Evolutionary conservation across 2,797 vertebrate genomes (phyloP), one percentile per base, ranked within the genome.

Genomic region (Halcyon smyrnensis): DNA sequence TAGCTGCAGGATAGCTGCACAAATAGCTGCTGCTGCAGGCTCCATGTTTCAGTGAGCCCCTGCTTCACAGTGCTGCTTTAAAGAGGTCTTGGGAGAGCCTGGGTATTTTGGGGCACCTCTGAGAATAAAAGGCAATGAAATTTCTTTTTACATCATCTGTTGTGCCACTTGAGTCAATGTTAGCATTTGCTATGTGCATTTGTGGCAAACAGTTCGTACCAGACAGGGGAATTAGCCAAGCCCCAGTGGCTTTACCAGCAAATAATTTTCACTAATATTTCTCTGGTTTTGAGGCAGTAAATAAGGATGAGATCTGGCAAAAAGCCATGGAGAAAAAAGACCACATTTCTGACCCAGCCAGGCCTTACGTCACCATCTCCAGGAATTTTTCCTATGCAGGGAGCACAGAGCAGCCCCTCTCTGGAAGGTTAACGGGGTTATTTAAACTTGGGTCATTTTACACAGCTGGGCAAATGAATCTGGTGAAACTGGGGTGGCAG

Each of bases 391-490:
- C 67, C 37, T 88, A 25, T 73, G 36, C 1, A 2, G 30, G 46
- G 10, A 90, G 50, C 46, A 91, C 85, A 94, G 69, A 81, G 37
- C 18, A 78, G 16, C 24, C 32, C 50, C 75, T 87, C 54, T 92
- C 37, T 74, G 34, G 46, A 87, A 91, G 87, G 70, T 93, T 87
- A 87, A 34, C 12, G 51, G n/a, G 54, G 70, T 93, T 93, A 76
- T 87, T 94, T 77, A 92, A 93, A 95, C 84, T 62, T 73, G 43
- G 27, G 59, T 39, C n/a, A 46, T 94, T 96, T 92, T 79, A 73
- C 37, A 73, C 67, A 87, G 56, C 59, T 63, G 60, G 51, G 24
- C 15, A 84, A 87, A 84, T 50, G 57, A 57, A 62, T 90, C 54
- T 73, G 62, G 18, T 37, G 74, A 62, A 95, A 87, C 16, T 0